Percentiles rank a stretch among this genome's conserved stretches.
Evolutionary conservation across 1,140 invertebrate species (phyloP).

Genomic region (Pogonomyrmex californicus): DNA sequence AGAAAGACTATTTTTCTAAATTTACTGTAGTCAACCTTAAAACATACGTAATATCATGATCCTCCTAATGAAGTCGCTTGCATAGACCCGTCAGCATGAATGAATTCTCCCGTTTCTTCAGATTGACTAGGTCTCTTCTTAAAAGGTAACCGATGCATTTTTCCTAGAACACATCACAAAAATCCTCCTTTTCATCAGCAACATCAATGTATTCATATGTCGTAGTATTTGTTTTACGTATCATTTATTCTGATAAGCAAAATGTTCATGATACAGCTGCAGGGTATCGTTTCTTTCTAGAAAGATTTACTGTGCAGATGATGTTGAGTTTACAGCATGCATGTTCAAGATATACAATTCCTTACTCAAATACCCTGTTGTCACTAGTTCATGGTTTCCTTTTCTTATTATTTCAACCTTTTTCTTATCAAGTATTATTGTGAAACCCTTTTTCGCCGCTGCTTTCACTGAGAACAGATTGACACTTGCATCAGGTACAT

Average conservation of each 20-base stretch:
- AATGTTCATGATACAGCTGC: slow-evolving; percentile 59
- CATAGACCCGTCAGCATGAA: slow-evolving; percentile 79
- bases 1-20: slow-evolving; percentile 75
- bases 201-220: slow-evolving; percentile 43
- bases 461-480: neutral
- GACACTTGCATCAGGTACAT: neutral
- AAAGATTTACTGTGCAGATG: slow-evolving; percentile 24
- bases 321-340: neutral
- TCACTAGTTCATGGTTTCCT: neutral
- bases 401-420: neutral
- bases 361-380: neutral
- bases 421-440: neutral
- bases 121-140: slow-evolving; percentile 17
- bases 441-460: neutral
- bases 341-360: neutral
- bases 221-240: slow-evolving; percentile 61
- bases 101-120: slow-evolving; percentile 50
- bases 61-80: slow-evolving; percentile 69
- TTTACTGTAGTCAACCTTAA: slow-evolving; percentile 79
- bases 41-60: slow-evolving; percentile 75
- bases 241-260: slow-evolving; percentile 62
- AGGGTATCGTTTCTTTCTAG: slow-evolving; percentile 36
- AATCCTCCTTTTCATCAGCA: slow-evolving; percentile 24
- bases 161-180: slow-evolving; percentile 69
- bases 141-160: slow-evolving; percentile 53